Evolutionary conservation across 2,113 vertebrate species (phyloP).

Genomic region (Lophotis ruficrista): DNA sequence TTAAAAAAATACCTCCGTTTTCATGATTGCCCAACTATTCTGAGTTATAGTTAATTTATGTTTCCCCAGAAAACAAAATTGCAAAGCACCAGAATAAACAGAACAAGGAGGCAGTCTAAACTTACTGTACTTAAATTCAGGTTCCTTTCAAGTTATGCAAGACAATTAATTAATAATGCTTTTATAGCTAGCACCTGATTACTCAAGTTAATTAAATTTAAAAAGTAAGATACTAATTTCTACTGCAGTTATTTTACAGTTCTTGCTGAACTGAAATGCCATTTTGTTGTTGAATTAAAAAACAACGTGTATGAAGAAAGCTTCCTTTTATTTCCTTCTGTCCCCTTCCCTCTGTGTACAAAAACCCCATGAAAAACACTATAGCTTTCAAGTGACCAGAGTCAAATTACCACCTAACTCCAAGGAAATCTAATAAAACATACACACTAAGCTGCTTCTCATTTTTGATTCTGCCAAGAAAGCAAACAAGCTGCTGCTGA

Average conservation of each 20-base stretch:
- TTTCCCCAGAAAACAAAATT: not conserved
- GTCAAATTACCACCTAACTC: not conserved
- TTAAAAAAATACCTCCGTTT: not conserved
- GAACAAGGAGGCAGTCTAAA: not conserved
- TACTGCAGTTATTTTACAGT: not conserved
- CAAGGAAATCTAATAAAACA: not conserved
- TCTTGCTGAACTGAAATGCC: not conserved
- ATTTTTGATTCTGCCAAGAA: constrained; percentile 1
- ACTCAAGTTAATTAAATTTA: not conserved
- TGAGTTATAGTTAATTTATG: not conserved
- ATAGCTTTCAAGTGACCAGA: not conserved
- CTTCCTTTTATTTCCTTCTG: not conserved
- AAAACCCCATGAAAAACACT: not conserved
- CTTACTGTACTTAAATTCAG: not conserved
- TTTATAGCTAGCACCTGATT: not conserved
- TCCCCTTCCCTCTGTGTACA: not conserved
- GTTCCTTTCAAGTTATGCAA: not conserved
- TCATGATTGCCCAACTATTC: not conserved
- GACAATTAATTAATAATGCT: not conserved
- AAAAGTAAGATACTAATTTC: not conserved
- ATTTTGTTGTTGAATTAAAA: not conserved
- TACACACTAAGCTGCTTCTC: not conserved
- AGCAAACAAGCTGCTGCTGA: not conserved
- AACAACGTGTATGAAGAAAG: not conserved
- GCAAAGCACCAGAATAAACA: not conserved